A percentile compares a stretch with the other conserved stretches of the same genome.
Evolutionary conservation across 2,113 vertebrate genomes (phyloP).

Genomic region (Fregetta grallaria): DNA sequence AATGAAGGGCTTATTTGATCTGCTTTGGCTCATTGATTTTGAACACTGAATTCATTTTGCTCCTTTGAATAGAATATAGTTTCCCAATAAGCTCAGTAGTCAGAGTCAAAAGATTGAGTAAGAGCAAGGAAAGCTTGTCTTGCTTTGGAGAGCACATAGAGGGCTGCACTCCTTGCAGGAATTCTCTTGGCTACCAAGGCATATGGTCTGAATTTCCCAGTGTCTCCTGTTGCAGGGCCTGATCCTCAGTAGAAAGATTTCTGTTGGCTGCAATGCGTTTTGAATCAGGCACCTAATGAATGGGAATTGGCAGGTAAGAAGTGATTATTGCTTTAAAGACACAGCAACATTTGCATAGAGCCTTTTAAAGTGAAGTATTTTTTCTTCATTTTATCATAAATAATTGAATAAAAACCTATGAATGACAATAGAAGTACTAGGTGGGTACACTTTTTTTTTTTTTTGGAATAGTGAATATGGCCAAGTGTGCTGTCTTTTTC

Average conservation of each 20-base stretch:
- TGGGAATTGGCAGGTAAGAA: background rate
- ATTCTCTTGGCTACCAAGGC: slow-evolving; percentile 10
- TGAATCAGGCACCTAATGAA: background rate
- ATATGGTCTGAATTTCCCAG: slow-evolving; percentile 29
- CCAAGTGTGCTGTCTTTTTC: background rate
- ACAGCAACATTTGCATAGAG: background rate
- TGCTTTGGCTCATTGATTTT: slow-evolving; percentile 38
- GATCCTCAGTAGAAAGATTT: background rate
- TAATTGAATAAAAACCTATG: background rate
- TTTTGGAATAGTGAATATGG: background rate
- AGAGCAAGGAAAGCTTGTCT: slow-evolving; percentile 24
- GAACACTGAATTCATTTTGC: slow-evolving; percentile 40
- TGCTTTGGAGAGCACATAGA: background rate
- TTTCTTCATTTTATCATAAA: background rate
- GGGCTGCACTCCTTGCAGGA: background rate
- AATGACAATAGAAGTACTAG: background rate
- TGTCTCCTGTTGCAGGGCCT: slow-evolving; percentile 1
- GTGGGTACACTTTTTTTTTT: background rate
- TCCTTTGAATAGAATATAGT: background rate
- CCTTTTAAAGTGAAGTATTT: background rate
- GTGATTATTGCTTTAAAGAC: background rate
- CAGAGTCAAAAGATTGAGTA: slow-evolving; percentile 20
- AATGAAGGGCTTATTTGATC: slow-evolving; percentile 21
- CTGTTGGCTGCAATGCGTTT: background rate
- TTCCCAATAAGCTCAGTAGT: slow-evolving; percentile 21